phyloP scores from a whole-genome alignment of 2,113 vertebrate genomes.

The Xenopus borealis region DNA sequence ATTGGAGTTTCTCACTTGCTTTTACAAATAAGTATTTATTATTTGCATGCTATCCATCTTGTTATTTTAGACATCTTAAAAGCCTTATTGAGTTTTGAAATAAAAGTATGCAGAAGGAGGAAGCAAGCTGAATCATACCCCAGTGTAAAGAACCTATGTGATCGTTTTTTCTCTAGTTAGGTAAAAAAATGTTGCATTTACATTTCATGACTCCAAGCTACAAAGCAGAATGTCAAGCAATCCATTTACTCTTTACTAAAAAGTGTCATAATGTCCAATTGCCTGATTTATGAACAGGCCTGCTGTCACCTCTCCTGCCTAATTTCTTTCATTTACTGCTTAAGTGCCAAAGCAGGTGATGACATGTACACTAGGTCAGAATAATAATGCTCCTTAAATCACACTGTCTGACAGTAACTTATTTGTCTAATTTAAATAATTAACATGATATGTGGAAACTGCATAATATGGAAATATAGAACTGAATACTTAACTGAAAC shows the following conservation, averaged over 20 bases:
- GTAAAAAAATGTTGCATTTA: slow-evolving; percentile 50
- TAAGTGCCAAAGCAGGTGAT: slow-evolving; percentile 66
- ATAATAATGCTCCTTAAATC: slow-evolving; percentile 64
- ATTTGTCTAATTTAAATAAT: slow-evolving; percentile 86
- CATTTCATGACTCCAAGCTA: slow-evolving; percentile 50
- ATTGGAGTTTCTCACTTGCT: slow-evolving; percentile 22
- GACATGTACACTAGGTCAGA: slow-evolving; percentile 79
- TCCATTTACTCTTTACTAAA: slow-evolving; percentile 66
- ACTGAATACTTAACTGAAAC: slow-evolving; percentile 9
- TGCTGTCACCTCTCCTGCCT: slow-evolving; percentile 60
- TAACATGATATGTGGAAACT: slow-evolving; percentile 66
- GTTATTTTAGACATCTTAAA: slow-evolving; percentile 44
- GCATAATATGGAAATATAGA: slow-evolving; percentile 31
- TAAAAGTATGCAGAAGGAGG: slow-evolving; percentile 28
- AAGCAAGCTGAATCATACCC: slow-evolving; percentile 14
- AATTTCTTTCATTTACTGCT: slow-evolving; percentile 61
- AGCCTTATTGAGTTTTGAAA: slow-evolving; percentile 42
- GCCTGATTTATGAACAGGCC: slow-evolving; percentile 70
- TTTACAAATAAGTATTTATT: slow-evolving; percentile 32
- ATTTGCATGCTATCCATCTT: slow-evolving; percentile 26
- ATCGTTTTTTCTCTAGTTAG: not conserved
- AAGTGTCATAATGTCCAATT: slow-evolving; percentile 60
- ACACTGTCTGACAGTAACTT: slow-evolving; percentile 62
- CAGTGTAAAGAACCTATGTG: slow-evolving; percentile 10
- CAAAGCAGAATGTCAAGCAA: slow-evolving; percentile 64